Conservation (phyloP, 2,888 invertebrate genomes). For the Xestobium rufovillosum region DNA sequence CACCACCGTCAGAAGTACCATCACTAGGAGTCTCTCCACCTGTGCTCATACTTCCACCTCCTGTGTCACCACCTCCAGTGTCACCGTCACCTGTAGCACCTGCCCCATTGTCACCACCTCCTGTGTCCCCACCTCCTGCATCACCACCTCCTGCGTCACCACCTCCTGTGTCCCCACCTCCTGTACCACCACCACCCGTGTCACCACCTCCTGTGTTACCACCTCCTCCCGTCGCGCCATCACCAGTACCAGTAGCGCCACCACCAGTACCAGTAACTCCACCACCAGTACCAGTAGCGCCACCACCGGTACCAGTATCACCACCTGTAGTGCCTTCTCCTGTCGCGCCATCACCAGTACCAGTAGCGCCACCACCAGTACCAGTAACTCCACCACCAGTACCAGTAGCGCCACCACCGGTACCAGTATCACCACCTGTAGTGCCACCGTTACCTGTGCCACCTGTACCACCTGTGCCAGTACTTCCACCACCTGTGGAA, state of each 20-base stretch:
- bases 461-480: slow-evolving; percentile 29
- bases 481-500: slow-evolving; percentile 40
- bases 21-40: too few species aligned
- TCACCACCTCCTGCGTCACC: slow-evolving; percentile 14
- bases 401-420: slow-evolving; percentile 15
- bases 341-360: slow-evolving; percentile 12
- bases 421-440: slow-evolving; percentile 36
- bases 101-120: slow-evolving; percentile 8
- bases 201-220: slow-evolving; percentile 28
- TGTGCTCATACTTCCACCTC: too few species aligned
- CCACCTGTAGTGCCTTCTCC: slow-evolving; percentile 17
- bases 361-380: slow-evolving; percentile 19
- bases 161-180: slow-evolving; percentile 3
- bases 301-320: slow-evolving; percentile 9
- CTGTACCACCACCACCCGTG: slow-evolving; percentile 10
- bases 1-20: too few species aligned
- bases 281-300: slow-evolving; percentile 39
- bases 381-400: slow-evolving; percentile 18
- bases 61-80: too few species aligned
- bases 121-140: slow-evolving; percentile 16
- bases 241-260: slow-evolving; percentile 14
- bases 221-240: slow-evolving; percentile 10
- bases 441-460: slow-evolving; percentile 35
- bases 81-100: slow-evolving; percentile 14
- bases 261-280: slow-evolving; percentile 10